Evolutionary conservation across 2,797 vertebrate genomes (phyloP).

Genomic region (Coregonus sp.): DNA sequence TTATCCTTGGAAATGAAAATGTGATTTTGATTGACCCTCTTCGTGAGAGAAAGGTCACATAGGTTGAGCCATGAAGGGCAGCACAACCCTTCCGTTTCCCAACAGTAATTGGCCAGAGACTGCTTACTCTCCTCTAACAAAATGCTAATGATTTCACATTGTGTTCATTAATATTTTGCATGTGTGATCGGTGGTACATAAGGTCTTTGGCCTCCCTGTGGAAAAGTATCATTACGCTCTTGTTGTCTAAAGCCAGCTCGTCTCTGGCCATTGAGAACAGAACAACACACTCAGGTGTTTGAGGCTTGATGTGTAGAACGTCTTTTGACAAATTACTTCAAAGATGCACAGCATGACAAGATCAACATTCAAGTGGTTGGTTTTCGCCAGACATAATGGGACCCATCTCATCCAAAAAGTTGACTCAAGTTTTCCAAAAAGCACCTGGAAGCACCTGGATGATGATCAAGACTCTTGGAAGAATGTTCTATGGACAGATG

Average conservation of each 20-base stretch:
- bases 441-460: too few species aligned
- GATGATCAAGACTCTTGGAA: too few species aligned
- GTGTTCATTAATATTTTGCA: neutral
- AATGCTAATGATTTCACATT: neutral
- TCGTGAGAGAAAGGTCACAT: neutral
- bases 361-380: neutral
- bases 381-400: too few species aligned
- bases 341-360: neutral
- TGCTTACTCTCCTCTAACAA: neutral
- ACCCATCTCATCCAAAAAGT: too few species aligned
- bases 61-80: neutral
- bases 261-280: neutral
- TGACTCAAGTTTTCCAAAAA: too few species aligned
- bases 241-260: neutral
- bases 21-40: neutral
- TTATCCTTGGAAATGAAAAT: neutral
- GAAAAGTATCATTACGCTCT: neutral
- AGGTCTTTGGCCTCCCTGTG: neutral
- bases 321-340: neutral
- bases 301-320: neutral
- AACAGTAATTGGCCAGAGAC: neutral
- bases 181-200: neutral
- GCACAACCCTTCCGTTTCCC: constrained; percentile 23
- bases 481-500: too few species aligned
- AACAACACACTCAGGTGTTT: neutral